Evolutionary conservation across 2,797 vertebrate species (phyloP), one percentile per base, ranked within the genome.

Genomic region (Hydrolagus colliei): DNA sequence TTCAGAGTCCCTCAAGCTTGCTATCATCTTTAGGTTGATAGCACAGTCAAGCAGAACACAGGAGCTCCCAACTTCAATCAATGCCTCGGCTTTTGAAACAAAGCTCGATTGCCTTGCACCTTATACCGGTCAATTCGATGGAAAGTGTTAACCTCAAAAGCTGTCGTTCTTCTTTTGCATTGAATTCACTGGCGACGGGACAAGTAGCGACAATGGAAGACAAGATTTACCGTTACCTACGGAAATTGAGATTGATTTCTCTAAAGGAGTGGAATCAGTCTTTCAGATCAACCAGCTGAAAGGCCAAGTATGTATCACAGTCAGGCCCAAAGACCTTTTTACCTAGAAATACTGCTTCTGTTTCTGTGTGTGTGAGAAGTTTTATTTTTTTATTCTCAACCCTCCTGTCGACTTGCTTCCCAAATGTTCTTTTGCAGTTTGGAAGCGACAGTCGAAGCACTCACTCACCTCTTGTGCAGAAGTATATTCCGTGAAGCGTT

Each of bases 171-270:
- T 20, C 59, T 79, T 63, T 62, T 9, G 27, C 13, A 0, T n/a
- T 61, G 20, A 73, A 63, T 86, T 41, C 62, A 16, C 20, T 79
- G n/a, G 11, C 73, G 9, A 41, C 9, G 63, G 27, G 18, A 18
- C 32, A 76, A 76, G 61, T 74, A 27, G 68, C 84, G 72, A 12
- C 71, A 86, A 13, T 68, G 41, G 35, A 72, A 35, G 10, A 76
- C 22, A 32, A 65, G 73, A 67, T 86, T 86, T 76, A 86, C 41
- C 73, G 7, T 79, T 61, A 79, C 52, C 72, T 62, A 74, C 0
- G 27, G 72, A 75, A 86, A 76, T 63, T 86, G 71, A 76, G 73
- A 63, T 86, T 76, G 73, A 86, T 75, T 76, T 67, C 72, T 35
- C 22, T 74, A 67, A 76, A 65, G 13, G 16, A 74, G 62, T 16